Percentiles rank a stretch among this genome's conserved stretches.
Conservation (phyloP, 92 coral and sea anemone genomes). For the Pocillopora grandis region DNA sequence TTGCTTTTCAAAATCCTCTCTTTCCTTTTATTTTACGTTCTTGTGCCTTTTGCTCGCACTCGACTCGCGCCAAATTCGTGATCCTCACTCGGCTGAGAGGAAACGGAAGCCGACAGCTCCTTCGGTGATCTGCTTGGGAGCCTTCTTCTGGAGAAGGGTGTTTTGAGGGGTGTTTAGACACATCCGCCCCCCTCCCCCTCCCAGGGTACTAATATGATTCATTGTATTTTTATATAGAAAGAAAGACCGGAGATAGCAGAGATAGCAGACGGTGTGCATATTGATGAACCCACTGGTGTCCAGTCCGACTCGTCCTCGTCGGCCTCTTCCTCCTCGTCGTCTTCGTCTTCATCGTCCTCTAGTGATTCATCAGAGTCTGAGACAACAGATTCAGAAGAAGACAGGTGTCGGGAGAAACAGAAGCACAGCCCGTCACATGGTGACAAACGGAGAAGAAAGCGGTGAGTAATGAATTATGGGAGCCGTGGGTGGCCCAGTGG, state of each 20-base stretch:
- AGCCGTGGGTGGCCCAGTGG: background rate
- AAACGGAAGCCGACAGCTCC: no score
- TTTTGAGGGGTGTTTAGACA: no score
- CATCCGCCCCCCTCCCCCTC: no score
- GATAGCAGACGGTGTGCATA: slow-evolving; percentile 76
- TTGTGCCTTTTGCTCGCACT: no score
- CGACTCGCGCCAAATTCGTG: no score
- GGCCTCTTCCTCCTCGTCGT: slow-evolving; percentile 87
- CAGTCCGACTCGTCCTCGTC: slow-evolving; percentile 95
- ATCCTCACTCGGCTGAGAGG: no score
- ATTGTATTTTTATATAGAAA: slow-evolving; percentile 47
- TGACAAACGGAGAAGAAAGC: slow-evolving; percentile 52
- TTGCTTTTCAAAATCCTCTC: no score
- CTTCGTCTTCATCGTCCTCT: slow-evolving; percentile 81
- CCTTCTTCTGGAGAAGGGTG: no score
- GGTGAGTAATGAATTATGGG: slow-evolving; percentile 16
- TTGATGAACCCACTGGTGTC: slow-evolving; percentile 88
- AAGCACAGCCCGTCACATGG: slow-evolving; percentile 60
- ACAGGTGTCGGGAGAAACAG: slow-evolving; percentile 71
- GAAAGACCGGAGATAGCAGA: slow-evolving; percentile 89
- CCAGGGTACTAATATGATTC: no score
- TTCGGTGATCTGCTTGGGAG: no score
- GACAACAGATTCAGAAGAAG: slow-evolving; percentile 72
- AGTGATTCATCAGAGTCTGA: slow-evolving; percentile 72
- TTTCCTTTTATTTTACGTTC: no score